phyloP scores from a whole-genome alignment of 35 echinoderm and acorn worm genomes.

The Holothuria glaberrima region DNA sequence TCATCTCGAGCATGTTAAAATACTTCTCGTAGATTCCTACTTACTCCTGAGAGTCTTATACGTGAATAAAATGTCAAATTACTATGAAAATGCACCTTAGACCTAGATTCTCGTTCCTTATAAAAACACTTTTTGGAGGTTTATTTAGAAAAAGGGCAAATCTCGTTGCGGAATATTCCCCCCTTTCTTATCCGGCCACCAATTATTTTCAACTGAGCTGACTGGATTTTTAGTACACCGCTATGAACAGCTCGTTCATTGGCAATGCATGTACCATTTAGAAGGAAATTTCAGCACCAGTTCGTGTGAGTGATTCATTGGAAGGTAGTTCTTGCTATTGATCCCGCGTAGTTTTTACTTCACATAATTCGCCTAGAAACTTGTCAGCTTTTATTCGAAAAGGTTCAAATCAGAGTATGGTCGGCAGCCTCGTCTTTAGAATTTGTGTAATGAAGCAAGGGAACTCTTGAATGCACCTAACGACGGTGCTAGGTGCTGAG shows the following conservation, averaged over 20 bases:
- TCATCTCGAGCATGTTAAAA: no score
- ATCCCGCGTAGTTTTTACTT: constrained; percentile 25
- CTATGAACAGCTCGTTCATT: neutral
- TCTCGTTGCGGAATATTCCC: no score
- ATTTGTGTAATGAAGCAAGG: constrained; percentile 8
- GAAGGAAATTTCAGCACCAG: neutral
- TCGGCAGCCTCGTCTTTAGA: neutral
- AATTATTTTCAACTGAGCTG: no score
- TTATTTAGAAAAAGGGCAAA: no score
- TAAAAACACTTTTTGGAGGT: no score
- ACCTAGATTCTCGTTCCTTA: no score
- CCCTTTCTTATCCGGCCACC: no score
- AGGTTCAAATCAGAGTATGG: constrained; percentile 7
- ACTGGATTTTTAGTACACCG: no score
- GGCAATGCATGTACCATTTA: constrained; percentile 2
- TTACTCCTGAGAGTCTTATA: no score
- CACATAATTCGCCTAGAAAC: constrained; percentile 34
- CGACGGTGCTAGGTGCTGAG: constrained; percentile 12
- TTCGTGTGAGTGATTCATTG: constrained; percentile 26
- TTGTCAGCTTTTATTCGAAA: constrained; percentile 48
- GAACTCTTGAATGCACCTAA: neutral
- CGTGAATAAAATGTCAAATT: no score
- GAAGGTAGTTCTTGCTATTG: neutral
- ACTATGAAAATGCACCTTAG: no score
- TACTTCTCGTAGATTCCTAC: no score